Percentiles rank a stretch among this genome's conserved stretches.
phyloP scores from a whole-genome alignment of 2,888 invertebrate genomes.

The Sialis lutaria region DNA sequence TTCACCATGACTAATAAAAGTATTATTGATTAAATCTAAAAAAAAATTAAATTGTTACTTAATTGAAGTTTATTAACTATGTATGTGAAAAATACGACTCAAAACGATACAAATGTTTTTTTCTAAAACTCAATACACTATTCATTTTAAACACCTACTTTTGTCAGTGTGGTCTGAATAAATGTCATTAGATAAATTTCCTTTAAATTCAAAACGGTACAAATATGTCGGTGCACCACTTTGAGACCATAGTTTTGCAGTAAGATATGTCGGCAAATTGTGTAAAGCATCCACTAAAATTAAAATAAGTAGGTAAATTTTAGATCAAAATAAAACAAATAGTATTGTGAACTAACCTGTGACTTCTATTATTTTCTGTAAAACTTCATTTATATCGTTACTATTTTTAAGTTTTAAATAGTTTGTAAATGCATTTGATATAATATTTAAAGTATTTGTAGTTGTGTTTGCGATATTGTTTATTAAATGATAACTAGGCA shows the following conservation, averaged over 20 bases:
- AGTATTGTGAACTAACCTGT: conserved; percentile 25
- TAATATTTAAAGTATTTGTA: conserved; percentile 7
- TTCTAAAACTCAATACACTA: neutral
- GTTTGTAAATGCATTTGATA: conserved; percentile 19
- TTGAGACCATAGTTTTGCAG: conserved; percentile 49
- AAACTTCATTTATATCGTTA: conserved; percentile 23
- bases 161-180: conserved; percentile 21
- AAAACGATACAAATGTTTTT: too few relatives aligned
- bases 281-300: conserved; percentile 51
- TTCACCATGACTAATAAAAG: conserved; percentile 44
- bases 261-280: conserved; percentile 57
- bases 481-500: too few relatives aligned
- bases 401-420: conserved; percentile 19
- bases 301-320: neutral
- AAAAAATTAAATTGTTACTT: neutral
- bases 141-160: neutral
- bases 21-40: neutral
- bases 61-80: too few relatives aligned
- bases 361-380: conserved; percentile 39
- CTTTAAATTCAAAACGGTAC: conserved; percentile 58
- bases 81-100: conserved; percentile 8
- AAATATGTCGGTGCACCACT: conserved; percentile 42
- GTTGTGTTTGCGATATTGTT: too few relatives aligned
- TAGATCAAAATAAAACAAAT: neutral
- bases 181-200: conserved; percentile 40